These are phyloP conservation scores for Theretra japonica DNA, from an alignment of 2,888 invertebrate genomes.

Conservation along the genomic window DNA sequence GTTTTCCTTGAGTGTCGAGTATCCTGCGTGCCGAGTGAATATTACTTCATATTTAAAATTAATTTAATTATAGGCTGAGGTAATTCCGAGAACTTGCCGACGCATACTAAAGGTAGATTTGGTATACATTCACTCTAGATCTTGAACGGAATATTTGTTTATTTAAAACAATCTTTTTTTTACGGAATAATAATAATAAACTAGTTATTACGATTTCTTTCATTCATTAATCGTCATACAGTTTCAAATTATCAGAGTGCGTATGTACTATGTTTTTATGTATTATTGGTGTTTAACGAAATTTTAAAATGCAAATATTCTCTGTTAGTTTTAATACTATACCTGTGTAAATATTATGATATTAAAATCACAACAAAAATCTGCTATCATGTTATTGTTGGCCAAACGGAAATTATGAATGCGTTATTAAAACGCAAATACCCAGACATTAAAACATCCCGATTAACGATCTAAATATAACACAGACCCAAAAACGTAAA, in stretches of 20 bases:
- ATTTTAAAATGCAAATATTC: too few relatives aligned
- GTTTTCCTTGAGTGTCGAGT: slow-evolving; percentile 18
- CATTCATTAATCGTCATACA: too few relatives aligned
- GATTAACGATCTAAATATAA: neutral
- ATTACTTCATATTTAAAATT: slow-evolving; percentile 2
- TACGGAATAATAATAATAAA: too few relatives aligned
- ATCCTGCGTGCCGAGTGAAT: neutral
- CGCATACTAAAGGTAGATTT: too few relatives aligned
- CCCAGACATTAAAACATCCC: neutral
- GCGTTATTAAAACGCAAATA: neutral
- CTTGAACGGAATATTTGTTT: too few relatives aligned
- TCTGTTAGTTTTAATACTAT: neutral
- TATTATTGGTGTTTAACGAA: too few relatives aligned
- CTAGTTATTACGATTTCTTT: too few relatives aligned
- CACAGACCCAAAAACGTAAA: too few relatives aligned
- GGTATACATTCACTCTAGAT: too few relatives aligned
- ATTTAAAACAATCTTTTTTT: too few relatives aligned
- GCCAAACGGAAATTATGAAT: neutral
- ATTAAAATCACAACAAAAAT: neutral
- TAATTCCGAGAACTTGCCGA: neutral
- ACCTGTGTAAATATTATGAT: neutral
- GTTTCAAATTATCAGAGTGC: too few relatives aligned
- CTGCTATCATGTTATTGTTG: neutral
- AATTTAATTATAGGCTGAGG: neutral
- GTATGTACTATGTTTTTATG: too few relatives aligned